These are phyloP conservation scores for Solenopsis invicta DNA, from an alignment of 1,140 invertebrate species.

Conservation along the genomic window DNA sequence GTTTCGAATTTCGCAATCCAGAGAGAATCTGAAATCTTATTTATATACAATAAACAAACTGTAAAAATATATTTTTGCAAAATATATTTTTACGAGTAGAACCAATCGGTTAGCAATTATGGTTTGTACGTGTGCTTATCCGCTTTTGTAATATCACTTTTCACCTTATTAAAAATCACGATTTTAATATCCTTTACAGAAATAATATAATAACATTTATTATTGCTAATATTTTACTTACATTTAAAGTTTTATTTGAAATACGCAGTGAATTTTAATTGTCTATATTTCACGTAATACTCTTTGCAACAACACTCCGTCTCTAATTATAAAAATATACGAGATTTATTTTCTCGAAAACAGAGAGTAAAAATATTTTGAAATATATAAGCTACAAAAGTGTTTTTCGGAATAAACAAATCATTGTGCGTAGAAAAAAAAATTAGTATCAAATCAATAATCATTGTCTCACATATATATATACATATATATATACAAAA, in stretches of 20 bases:
- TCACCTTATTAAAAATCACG: constrained; percentile 2
- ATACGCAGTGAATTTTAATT: neutral
- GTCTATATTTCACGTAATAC: neutral
- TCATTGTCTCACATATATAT: too few species aligned
- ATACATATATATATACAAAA: too few species aligned
- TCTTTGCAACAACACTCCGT: neutral
- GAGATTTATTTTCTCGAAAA: neutral
- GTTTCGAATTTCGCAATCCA: neutral
- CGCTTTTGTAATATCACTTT: neutral
- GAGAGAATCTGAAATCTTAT: neutral
- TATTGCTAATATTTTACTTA: constrained; percentile 26
- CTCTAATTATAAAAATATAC: neutral
- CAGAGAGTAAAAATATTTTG: neutral
- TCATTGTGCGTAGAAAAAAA: too few species aligned
- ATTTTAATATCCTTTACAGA: neutral
- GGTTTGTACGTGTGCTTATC: neutral
- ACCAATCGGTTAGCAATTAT: constrained; percentile 12
- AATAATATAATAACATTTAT: constrained; percentile 24
- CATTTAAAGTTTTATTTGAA: neutral
- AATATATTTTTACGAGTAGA: neutral
- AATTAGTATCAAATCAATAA: too few species aligned
- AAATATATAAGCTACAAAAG: neutral
- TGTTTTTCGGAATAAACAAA: neutral
- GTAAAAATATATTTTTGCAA: too few species aligned
- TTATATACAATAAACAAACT: neutral